Percentiles rank a stretch among this genome's conserved stretches.
These are phyloP conservation scores for Grammomys surdaster DNA, from an alignment of 2,113 vertebrate species.

Conservation along the genomic window DNA sequence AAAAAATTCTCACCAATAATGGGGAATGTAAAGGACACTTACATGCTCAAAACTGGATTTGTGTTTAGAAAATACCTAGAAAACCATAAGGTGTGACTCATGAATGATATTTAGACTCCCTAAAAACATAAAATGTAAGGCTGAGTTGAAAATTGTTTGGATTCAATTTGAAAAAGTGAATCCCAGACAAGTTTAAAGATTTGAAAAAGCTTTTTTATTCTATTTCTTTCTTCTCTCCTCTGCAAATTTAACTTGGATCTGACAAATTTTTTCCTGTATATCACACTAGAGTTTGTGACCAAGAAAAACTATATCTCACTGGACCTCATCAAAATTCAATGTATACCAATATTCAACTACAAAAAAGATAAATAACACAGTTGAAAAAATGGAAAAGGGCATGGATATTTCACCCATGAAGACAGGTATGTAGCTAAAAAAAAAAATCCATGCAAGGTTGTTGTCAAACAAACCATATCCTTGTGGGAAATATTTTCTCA, in stretches of 20 bases:
- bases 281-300: not conserved
- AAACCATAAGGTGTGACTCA: not conserved
- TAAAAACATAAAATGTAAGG: not conserved
- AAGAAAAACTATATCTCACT: not conserved
- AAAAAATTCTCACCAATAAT: not conserved
- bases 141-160: not conserved
- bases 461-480: not conserved
- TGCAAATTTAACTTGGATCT: not conserved
- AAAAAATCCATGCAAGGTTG: not conserved
- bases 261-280: not conserved
- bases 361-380: not conserved
- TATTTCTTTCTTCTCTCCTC: not conserved
- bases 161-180: not conserved
- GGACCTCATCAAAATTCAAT: not conserved
- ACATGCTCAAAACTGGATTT: not conserved
- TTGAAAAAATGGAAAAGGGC: not conserved
- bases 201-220: no score
- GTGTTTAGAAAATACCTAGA: not conserved
- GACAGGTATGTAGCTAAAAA: not conserved
- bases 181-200: not conserved
- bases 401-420: not conserved
- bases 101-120: not conserved
- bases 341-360: not conserved
- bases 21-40: not conserved
- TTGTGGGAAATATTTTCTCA: not conserved